Evolutionary conservation across 2,113 vertebrate species (phyloP), one percentile per base, ranked within the genome.

Genomic region (Pomatorhinus ruficollis): DNA sequence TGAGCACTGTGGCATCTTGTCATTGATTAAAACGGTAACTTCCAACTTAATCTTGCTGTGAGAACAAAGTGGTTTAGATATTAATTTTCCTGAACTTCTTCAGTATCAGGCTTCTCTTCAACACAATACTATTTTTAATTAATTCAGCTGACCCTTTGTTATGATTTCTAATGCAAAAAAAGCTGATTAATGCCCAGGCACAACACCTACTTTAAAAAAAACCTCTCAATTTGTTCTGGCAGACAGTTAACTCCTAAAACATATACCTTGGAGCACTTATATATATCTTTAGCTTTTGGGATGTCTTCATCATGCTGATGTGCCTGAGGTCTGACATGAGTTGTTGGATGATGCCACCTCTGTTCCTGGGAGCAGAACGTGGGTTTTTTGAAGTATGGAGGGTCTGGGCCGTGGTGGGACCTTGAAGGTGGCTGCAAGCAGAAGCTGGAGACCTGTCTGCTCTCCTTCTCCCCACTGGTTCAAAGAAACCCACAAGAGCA

Each of bases 311-410:
- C 1, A 5, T 3, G 10, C 18, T 23, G 45, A 21, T 22, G 24
- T 76, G 59, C 54, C 78, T 35, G 52, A 86, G 79, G 63, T 65
- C 66, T 80, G 68, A 33, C 45, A 10, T 0, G 12, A 69, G 21
- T 45, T 72, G 35, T 60, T 56, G 17, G 65, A 63, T 49, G 63
- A 33, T 22, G 23, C 65, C 0, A 0, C 22, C 45, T 68, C 63
- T 0, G 0, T 64, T 83, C 35, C 63, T 53, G 35, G 35, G 27
- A 69, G 78, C 45, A 47, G 44, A 75, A 21, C 0, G 0, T 35
- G 28, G 12, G 4, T 5, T 53, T 49, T 71, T 33, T 53, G 54
- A 54, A 80, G 35, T 6, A 6, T 0, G 2, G 27, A 61, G 33
- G 10, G 18, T 75, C 80, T 79, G 69, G 64, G 24, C n/a, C 0